These are phyloP conservation scores for Riparia riparia DNA, from an alignment of 2,113 vertebrate species.

Conservation along the genomic window DNA sequence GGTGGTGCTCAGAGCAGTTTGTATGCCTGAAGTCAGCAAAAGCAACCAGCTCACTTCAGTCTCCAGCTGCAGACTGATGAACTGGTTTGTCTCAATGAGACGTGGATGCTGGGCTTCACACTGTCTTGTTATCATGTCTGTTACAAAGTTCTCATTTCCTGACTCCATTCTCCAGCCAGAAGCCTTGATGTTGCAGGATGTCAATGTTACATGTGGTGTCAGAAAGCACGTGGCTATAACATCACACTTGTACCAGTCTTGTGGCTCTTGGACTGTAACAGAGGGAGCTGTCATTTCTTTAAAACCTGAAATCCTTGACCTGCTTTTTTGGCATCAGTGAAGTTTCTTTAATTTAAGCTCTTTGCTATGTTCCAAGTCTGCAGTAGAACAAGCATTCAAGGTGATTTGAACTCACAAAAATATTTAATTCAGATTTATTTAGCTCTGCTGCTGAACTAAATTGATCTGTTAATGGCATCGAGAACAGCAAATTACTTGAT, in stretches of 20 bases:
- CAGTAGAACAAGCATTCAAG: background rate
- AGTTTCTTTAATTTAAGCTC: background rate
- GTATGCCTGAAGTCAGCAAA: background rate
- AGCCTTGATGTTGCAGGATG: background rate
- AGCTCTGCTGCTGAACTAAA: background rate
- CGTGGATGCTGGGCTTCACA: fast-evolving
- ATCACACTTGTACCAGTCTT: background rate
- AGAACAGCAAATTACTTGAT: background rate
- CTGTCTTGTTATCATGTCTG: background rate
- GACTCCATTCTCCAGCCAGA: background rate
- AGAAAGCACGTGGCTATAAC: background rate
- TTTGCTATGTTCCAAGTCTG: fast-evolving
- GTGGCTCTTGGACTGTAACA: background rate
- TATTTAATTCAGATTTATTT: background rate
- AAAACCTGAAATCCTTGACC: background rate
- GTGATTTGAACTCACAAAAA: background rate
- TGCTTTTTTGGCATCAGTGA: background rate
- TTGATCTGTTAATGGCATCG: background rate
- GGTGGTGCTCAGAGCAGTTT: background rate
- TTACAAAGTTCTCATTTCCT: background rate
- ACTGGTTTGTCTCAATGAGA: background rate
- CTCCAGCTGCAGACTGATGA: background rate
- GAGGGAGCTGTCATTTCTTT: background rate
- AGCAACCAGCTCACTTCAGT: background rate
- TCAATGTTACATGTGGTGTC: fast-evolving